Evolutionary conservation across 2,113 vertebrate species (phyloP), one percentile per base, ranked within the genome.

Genomic region (Tragulus kanchil): DNA sequence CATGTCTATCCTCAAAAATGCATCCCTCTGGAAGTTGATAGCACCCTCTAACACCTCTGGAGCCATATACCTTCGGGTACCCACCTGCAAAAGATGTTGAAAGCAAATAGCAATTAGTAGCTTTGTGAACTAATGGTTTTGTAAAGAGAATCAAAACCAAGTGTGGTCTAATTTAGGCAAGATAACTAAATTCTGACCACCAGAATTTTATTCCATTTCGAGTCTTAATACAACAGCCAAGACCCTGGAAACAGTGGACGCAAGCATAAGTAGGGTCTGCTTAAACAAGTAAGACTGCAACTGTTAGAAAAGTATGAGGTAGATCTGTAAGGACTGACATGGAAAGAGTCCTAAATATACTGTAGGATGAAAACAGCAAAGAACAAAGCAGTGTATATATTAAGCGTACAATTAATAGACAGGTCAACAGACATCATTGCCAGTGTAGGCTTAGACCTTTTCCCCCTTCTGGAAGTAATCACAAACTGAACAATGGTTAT

Each of bases 1-100:
- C 99, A 99, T 99, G 96, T 99, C 99, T 97, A 99, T 99, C 28
- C 99, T 99, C 98, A 99, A 97, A 98, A 99, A 99, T 1, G 99
- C 99, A 95, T 99, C 99, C n/a, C 99, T 99, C 96, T 99, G 99
- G 98, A 99, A 99, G 99, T 99, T 99, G 92, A 99, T 99, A 94
- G 99, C 99, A 21, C 99, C 99, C 98, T 99, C 99, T 75, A 99
- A 99, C n/a, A 99, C 99, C 97, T 99, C 99, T 0, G 99, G 99
- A 95, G 99, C 99, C 99, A 99, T 99, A 97, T 99, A 99, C 89
- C 99, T 99, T 90, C 99, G 99, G 10, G 99, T 99, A 67, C 99
- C 99, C 94, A 99, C 99, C 99, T 99, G 79, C 36, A 97, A 93
- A 97, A 97, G 65, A 79, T 75, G 75, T 56, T 94, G 59, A 98